These are phyloP conservation scores for Macrotis lagotis DNA, from an alignment of 2,113 vertebrate genomes.

Conservation along the genomic window DNA sequence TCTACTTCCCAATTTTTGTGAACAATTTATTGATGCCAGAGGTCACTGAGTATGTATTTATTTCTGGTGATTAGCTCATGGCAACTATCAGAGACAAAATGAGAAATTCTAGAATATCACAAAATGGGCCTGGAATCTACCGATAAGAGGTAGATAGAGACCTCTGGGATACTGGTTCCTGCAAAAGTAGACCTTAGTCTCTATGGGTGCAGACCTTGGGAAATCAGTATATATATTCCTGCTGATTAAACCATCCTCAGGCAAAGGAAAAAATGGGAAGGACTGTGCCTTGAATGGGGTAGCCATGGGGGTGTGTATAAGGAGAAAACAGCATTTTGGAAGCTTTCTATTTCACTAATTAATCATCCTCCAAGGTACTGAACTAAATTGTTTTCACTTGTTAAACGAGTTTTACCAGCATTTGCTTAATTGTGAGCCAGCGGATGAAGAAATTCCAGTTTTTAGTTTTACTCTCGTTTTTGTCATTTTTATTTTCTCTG, in stretches of 20 bases:
- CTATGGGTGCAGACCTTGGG: neutral
- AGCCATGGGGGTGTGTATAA: neutral
- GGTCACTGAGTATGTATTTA: slow-evolving; percentile 22
- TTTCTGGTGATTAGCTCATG: slow-evolving; percentile 23
- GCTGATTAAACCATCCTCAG: neutral
- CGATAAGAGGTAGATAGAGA: neutral
- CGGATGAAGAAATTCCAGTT: neutral
- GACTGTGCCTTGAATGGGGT: neutral
- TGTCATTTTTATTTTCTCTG: neutral
- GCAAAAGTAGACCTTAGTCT: neutral
- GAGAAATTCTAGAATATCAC: neutral
- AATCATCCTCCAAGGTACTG: neutral
- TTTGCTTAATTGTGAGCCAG: neutral
- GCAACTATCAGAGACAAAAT: neutral
- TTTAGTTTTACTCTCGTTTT: neutral
- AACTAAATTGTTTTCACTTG: neutral
- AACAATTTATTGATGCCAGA: slow-evolving; percentile 37
- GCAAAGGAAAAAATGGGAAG: neutral
- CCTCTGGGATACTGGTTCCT: neutral
- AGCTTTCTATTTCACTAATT: neutral
- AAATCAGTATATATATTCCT: neutral
- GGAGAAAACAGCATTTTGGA: neutral
- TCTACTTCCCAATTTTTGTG: slow-evolving; percentile 13
- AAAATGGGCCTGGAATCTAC: neutral
- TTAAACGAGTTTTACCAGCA: neutral